Base-by-base conservation (phyloP, 2,888 invertebrate genomes). In the Ennomos fuscantarius region DNA sequence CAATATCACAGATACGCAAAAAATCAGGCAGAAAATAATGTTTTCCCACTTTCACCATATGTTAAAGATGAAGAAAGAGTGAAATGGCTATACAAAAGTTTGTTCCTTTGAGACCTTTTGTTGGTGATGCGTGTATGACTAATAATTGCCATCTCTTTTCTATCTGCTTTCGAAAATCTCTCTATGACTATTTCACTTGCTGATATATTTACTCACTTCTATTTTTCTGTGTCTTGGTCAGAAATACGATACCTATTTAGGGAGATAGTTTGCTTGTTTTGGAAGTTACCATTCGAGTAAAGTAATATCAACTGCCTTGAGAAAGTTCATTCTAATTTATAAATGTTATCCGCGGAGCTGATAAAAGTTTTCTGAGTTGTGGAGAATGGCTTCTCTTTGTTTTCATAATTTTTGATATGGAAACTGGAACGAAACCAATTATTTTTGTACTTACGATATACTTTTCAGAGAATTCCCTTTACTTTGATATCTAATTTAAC, bases 201-300 rank as follows among this genome's bases (percentile, higher is more conserved):
- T 24, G 13, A 15, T 6, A 3, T 24, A 24, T 6, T 35, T 47
- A 37, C 37, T 66, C 45, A 32, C 46, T 35, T 35, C 5, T 39
- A 34, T 35, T 37, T 9, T 10, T 36, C 60, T 55, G 50, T 55
- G 55, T 35, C 55, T 10, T 40, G 73, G 82, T 79, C 80, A 82
- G 73, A 74, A 79, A 77, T 78, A 77, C 75, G 81, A 78, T 76
- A 63, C 73, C 70, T 63, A 65, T 24, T 24, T 24, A 24, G 69
- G 69, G 68, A 79, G 73, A 84, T 83, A 85, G 81, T 82, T 82
- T 77, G 79, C 73, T 88, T 87, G 80, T 85, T 84, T 86, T 82
- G 73, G 71, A 69, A 65, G 47, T 54, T 48, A 56, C 60, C 49
- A 57, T 65, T 65, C 53, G 43, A 44, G 56, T 60, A 54, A 55